Percentiles rank a stretch among this genome's conserved stretches.
phyloP scores from a whole-genome alignment of 92 coral and sea anemone species.

The Epizoanthus fatuus region DNA sequence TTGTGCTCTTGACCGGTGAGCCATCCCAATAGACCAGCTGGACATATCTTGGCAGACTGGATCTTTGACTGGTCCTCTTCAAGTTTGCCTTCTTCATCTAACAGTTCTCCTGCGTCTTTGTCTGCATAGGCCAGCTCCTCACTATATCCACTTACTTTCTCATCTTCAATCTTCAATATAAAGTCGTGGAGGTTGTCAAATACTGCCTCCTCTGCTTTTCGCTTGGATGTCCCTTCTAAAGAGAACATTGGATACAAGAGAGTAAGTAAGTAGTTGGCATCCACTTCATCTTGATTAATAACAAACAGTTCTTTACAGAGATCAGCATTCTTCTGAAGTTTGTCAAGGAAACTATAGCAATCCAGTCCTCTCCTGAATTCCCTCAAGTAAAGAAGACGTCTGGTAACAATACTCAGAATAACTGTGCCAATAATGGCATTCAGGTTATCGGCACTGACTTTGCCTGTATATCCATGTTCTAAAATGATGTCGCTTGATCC shows the following conservation, averaged over 20 bases:
- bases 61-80: constrained; percentile 28
- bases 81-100: constrained; percentile 27
- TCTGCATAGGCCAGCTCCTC: constrained; percentile 64
- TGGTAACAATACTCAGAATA: constrained; percentile 64
- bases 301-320: constrained; percentile 64
- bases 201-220: constrained; percentile 60
- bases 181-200: constrained; percentile 74
- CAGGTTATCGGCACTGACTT: constrained; percentile 47
- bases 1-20: constrained; percentile 70
- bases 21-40: constrained; percentile 74
- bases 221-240: constrained; percentile 53
- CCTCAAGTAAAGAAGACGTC: constrained; percentile 55
- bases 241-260: constrained; percentile 68
- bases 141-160: constrained; percentile 46
- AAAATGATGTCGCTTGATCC: constrained; percentile 50
- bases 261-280: constrained; percentile 66
- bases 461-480: constrained; percentile 84
- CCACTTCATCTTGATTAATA: constrained; percentile 51
- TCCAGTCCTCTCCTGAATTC: constrained; percentile 69
- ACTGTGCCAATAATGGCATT: constrained; percentile 69
- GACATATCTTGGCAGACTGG: constrained; percentile 60
- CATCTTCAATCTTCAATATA: constrained; percentile 53
- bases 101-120: constrained; percentile 46
- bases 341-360: constrained; percentile 42
- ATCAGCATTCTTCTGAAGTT: constrained; percentile 53